Percentiles rank a stretch among this genome's conserved stretches.
These are phyloP conservation scores for Scaptodrosophila latifasciaeformis DNA, from an alignment of 2,888 invertebrate genomes.

Conservation along the genomic window DNA sequence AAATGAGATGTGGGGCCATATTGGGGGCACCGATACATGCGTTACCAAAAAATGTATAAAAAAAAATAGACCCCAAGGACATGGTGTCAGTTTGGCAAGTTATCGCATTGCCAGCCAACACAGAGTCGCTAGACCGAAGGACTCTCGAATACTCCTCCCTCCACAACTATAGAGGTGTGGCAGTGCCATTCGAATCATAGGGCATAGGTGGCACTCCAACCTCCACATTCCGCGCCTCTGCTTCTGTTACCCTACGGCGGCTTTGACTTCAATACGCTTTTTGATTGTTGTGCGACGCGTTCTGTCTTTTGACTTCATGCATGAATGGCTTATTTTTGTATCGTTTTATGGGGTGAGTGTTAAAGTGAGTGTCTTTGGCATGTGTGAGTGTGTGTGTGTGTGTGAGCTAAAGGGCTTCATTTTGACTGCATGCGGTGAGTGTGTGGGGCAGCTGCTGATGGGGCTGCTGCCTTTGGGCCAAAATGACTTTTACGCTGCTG, in stretches of 20 bases:
- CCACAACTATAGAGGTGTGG: background rate
- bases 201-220: conserved; percentile 7
- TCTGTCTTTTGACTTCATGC: conserved; percentile 56
- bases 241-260: conserved; percentile 44
- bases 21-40: no score
- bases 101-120: conserved; percentile 57
- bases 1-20: no score
- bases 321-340: conserved; percentile 48
- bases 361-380: background rate
- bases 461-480: conserved; percentile 7
- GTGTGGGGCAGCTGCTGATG: conserved; percentile 20
- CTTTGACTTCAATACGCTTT: conserved; percentile 61
- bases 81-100: conserved; percentile 60
- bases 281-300: conserved; percentile 54
- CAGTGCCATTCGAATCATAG: background rate
- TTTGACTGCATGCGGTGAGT: conserved; percentile 24
- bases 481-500: conserved; percentile 48
- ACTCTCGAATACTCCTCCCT: no score
- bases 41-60: no score
- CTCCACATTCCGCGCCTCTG: conserved; percentile 15
- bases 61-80: conserved; percentile 41
- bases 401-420: conserved; percentile 16
- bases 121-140: no score
- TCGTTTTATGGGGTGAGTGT: background rate
- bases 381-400: conserved; percentile 2